Evolutionary conservation across 2,888 invertebrate genomes (phyloP).

Genomic region (Macrosiphum euphorbiae): DNA sequence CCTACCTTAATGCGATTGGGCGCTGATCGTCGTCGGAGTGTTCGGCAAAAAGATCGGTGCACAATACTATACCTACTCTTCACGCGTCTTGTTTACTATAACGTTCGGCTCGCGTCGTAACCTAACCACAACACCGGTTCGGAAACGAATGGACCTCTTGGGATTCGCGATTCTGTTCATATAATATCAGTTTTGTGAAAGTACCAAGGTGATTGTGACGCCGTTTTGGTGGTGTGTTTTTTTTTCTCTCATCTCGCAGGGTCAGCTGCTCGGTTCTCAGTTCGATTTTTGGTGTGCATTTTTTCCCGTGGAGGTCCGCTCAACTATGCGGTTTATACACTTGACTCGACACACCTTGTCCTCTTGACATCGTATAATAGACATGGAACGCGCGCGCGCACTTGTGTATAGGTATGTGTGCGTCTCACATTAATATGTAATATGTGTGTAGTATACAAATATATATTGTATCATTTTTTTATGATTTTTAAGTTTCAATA

Average conservation of each 20-base stretch:
- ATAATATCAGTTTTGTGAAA: slow-evolving; percentile 64
- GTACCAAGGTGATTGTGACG: slow-evolving; percentile 61
- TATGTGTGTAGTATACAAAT: neutral
- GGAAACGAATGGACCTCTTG: slow-evolving; percentile 62
- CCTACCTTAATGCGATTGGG: slow-evolving; percentile 59
- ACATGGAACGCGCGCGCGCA: neutral
- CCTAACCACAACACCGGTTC: slow-evolving; percentile 62
- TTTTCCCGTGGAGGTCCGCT: slow-evolving; percentile 47
- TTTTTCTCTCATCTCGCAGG: slow-evolving; percentile 61
- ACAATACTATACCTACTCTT: slow-evolving; percentile 25
- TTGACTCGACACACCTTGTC: slow-evolving; percentile 52
- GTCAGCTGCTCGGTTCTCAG: slow-evolving; percentile 49
- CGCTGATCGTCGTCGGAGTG: slow-evolving; percentile 33
- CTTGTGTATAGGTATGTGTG: no score
- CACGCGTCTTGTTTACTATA: slow-evolving; percentile 47
- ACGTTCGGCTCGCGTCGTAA: slow-evolving; percentile 60
- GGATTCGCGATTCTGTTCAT: slow-evolving; percentile 62
- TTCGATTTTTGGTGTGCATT: slow-evolving; percentile 40
- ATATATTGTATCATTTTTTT: neutral
- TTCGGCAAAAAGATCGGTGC: slow-evolving; percentile 27
- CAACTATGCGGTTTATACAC: slow-evolving; percentile 49
- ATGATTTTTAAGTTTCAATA: neutral
- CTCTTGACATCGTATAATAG: slow-evolving; percentile 43
- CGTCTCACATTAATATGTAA: neutral
- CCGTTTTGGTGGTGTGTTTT: slow-evolving; percentile 59